phyloP scores from a whole-genome alignment of 2,888 invertebrate species.

The Argynnis bischoffii region DNA sequence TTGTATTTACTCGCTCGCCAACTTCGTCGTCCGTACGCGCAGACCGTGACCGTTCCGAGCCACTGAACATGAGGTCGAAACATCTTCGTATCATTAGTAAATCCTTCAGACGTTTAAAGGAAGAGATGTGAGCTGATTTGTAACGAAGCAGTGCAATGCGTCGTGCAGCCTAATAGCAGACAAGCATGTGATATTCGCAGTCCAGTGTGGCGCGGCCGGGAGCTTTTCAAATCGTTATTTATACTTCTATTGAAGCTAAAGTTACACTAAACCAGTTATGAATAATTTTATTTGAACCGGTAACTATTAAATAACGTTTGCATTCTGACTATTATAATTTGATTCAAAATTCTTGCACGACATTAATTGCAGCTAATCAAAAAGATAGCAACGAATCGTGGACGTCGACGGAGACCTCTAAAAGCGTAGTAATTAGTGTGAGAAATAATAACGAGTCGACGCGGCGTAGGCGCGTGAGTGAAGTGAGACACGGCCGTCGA shows the following conservation, averaged over 20 bases:
- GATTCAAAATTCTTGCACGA: no score
- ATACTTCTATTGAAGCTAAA: no score
- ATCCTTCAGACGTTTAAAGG: conserved; percentile 14
- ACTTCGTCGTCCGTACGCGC: conserved; percentile 7
- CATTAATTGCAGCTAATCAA: no score
- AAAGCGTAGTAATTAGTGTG: background rate
- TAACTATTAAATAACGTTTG: no score
- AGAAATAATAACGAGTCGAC: background rate
- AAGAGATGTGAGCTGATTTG: background rate
- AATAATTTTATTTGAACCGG: no score
- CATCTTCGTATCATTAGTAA: conserved; percentile 28
- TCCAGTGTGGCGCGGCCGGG: no score
- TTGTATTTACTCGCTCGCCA: background rate
- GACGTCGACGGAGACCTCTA: no score
- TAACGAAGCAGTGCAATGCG: background rate
- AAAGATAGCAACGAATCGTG: background rate
- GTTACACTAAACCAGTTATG: no score
- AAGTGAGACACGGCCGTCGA: background rate
- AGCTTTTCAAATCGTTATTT: no score
- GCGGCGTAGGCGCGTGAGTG: background rate
- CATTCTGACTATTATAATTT: no score
- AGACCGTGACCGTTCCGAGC: conserved; percentile 39
- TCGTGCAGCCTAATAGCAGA: background rate
- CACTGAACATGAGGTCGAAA: conserved; percentile 27
- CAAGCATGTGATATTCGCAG: no score